These are phyloP conservation scores for Bombus affinis DNA, from an alignment of 1,140 invertebrate species.

Conservation along the genomic window DNA sequence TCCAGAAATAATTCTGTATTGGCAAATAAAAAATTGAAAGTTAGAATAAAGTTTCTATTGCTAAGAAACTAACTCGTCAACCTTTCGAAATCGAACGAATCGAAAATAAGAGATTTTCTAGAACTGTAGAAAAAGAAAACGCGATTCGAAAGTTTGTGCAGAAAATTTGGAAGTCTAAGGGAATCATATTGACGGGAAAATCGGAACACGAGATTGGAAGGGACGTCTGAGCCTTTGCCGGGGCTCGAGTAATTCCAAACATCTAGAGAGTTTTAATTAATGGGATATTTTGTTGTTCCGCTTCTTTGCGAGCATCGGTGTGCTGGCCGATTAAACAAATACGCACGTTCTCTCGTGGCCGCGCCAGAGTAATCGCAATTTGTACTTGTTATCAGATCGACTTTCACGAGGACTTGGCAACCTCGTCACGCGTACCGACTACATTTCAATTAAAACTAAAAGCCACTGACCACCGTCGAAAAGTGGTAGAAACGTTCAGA, in stretches of 20 bases:
- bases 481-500: not conserved
- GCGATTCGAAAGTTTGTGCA: slow-evolving; percentile 4
- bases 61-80: too few species aligned
- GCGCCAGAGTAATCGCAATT: slow-evolving; percentile 72
- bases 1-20: too few species aligned
- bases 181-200: slow-evolving; percentile 50
- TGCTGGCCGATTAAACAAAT: slow-evolving; percentile 76
- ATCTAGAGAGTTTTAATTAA: slow-evolving; percentile 81
- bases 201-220: slow-evolving; percentile 62
- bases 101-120: not conserved
- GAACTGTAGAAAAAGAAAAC: not conserved
- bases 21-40: too few species aligned
- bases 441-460: not conserved
- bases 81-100: too few species aligned
- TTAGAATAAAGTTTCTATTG: too few species aligned
- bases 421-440: not conserved
- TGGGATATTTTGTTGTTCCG: slow-evolving; percentile 76
- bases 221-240: slow-evolving; percentile 65
- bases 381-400: slow-evolving; percentile 62
- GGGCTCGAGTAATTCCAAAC: slow-evolving; percentile 79
- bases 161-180: not conserved
- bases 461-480: not conserved
- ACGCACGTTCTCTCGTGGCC: slow-evolving; percentile 66
- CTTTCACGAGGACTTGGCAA: not conserved
- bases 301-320: slow-evolving; percentile 61